Evolutionary conservation across 1,140 invertebrate species (phyloP), one percentile per base, ranked within the genome.

Genomic region (Drosophila pseudoobscura): DNA sequence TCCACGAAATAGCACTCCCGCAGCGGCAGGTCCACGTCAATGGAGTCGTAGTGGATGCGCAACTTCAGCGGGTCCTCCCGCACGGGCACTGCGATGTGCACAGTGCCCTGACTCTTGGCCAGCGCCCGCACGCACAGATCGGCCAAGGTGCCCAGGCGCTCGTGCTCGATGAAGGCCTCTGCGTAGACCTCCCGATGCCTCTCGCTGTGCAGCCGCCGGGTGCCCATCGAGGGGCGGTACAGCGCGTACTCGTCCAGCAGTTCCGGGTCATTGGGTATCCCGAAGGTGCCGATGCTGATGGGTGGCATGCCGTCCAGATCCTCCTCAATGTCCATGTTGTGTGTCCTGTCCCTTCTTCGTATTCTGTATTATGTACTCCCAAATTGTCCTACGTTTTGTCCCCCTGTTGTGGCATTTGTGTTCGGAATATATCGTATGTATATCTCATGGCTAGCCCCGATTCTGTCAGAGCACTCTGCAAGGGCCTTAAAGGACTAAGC

Each of bases 11-110:
- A 89, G 22, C 89, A 89, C 22, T 89, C 64, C 3, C 56, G 69
- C 20, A 91, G 59, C 0, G 89, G 89, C 53, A 75, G 11, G 15
- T 91, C 58, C 6, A 91, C 60, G 26, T 80, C 72, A 6, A 91
- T 44, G 1, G 74, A 47, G 29, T 90, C 89, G 59, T 77, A 90
- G 51, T 76, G 39, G 2, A 89, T 57, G 53, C 79, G 78, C 47
- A 80, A 15, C 55, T 69, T 75, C 0, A 59, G 6, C 2, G 71
- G 69, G 75, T 90, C 51, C 0, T 59, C 22, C 8, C 41, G 50
- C 3, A 89, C 58, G 2, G n/a, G 39, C 3, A 59, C 46, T 5
- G 75, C 6, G 7, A 69, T 59, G 9, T 71, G 8, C 0, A 51
- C 11, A 5, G 53, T 63, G 6, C 70, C 75, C 7, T 13, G 35